Evolutionary conservation across 2,888 invertebrate species (phyloP).

Genomic region (Drosophila algonquin): DNA sequence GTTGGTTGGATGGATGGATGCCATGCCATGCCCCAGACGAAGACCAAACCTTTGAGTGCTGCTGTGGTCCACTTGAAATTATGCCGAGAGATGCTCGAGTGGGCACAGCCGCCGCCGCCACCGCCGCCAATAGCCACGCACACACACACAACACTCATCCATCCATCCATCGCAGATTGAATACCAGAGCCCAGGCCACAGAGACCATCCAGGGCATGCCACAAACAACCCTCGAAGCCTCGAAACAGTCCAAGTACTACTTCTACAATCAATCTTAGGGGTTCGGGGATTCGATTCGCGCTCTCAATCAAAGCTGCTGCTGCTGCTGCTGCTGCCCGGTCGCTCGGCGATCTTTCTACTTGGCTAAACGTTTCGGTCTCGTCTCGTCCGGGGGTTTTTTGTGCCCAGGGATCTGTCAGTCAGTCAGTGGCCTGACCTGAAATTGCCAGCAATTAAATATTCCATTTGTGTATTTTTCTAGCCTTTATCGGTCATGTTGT

Average conservation of each 20-base stretch:
- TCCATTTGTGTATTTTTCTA: conserved; percentile 37
- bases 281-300: conserved; percentile 32
- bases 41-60: conserved; percentile 58
- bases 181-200: conserved; percentile 12
- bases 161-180: conserved; percentile 12
- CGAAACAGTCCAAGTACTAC: conserved; percentile 33
- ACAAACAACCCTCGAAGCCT: conserved; percentile 71
- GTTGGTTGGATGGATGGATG: not conserved
- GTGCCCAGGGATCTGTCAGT: conserved; percentile 51
- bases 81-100: conserved; percentile 76
- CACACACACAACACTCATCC: conserved; percentile 69
- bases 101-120: conserved; percentile 72
- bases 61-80: conserved; percentile 78
- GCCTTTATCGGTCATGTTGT: conserved; percentile 38
- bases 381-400: conserved; percentile 2
- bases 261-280: conserved; percentile 44
- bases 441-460: conserved; percentile 75
- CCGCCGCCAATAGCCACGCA: conserved; percentile 26
- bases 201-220: conserved; percentile 35
- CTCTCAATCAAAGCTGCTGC: conserved; percentile 66
- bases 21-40: conserved; percentile 16
- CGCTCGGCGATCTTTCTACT: conserved; percentile 67
- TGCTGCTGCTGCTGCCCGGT: not conserved
- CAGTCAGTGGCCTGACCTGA: conserved; percentile 47
- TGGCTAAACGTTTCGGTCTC: conserved; percentile 58